Conservation (phyloP, 2,888 invertebrate species). For the Nomada ruficornis region DNA sequence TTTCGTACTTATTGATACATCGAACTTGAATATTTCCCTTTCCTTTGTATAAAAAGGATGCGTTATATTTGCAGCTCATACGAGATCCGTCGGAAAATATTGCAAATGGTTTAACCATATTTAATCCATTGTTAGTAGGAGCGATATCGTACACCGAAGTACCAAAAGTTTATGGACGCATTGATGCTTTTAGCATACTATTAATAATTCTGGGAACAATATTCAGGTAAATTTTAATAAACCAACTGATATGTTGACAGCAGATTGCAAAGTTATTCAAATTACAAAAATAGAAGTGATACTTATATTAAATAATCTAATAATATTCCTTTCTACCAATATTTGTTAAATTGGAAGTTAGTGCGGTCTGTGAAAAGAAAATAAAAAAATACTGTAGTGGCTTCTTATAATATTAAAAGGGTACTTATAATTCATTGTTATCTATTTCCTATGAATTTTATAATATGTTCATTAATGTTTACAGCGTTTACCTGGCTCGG, state of each 20-base stretch:
- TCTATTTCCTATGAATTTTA: neutral
- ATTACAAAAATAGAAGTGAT: too few relatives aligned
- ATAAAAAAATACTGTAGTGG: too few relatives aligned
- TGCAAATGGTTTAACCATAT: constrained; percentile 79
- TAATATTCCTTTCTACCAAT: too few relatives aligned
- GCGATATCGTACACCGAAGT: constrained; percentile 74
- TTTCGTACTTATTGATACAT: neutral
- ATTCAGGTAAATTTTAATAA: constrained; percentile 73
- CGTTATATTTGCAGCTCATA: constrained; percentile 66
- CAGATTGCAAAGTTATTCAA: too few relatives aligned
- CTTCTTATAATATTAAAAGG: neutral
- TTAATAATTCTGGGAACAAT: constrained; percentile 73
- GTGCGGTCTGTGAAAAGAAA: too few relatives aligned
- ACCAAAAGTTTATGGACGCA: constrained; percentile 73
- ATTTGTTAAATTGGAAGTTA: too few relatives aligned
- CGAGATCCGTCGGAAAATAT: constrained; percentile 72
- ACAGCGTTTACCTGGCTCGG: constrained; percentile 79
- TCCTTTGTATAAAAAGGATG: neutral
- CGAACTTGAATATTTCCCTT: neutral
- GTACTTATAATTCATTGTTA: neutral
- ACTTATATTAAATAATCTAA: too few relatives aligned
- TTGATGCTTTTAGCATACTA: constrained; percentile 75
- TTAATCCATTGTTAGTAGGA: constrained; percentile 80
- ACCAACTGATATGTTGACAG: neutral
- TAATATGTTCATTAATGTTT: constrained; percentile 49